Evolutionary conservation across 1,140 invertebrate genomes (phyloP), one percentile per base, ranked within the genome.

Genomic region (Heliconius hewitsoni): DNA sequence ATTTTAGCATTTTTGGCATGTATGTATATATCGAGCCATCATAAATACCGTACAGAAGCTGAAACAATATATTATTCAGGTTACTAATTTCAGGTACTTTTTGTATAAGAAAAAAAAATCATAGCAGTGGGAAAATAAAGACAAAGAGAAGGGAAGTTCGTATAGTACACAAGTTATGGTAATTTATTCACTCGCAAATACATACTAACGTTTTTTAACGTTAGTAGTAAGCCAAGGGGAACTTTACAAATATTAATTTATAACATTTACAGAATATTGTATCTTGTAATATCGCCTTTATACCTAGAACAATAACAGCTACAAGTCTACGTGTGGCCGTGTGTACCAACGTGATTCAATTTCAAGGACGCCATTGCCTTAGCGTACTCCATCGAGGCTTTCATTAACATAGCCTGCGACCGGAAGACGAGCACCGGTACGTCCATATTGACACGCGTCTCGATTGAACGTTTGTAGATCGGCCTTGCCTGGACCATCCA

Each of bases 371-470:
- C 73, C 77, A 74, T 50, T 30, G 72, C 27, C 52, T 73, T 84
- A 81, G 76, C 79, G 82, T 83, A 88, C 84, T 83, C 79, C 82
- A 82, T 82, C 79, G 83, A 82, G 81, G 84, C 80, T 77, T 82
- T 82, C 79, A 91, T 91, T 91, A 86, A 87, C 89, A 92, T 82
- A 76, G 78, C 55, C 82, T 83, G 82, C 83, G 87, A 83, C 87
- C 87, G 90, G 90, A 91, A 88, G 85, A 82, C 60, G 71, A 82
- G 84, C 84, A 87, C 79, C 84, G 85, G 83, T 86, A 83, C 85
- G 85, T 83, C 83, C 84, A 84, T 82, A 85, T 89, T 86, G 85
- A 88, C 89, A 89, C 86, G 84, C 83, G 80, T 81, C 72, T 71
- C 74, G 74, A 79, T 84, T 86, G 79, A 78, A 81, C 81, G 84